phyloP scores from a whole-genome alignment of 1,140 invertebrate species.

The Ceratina calcarata region DNA sequence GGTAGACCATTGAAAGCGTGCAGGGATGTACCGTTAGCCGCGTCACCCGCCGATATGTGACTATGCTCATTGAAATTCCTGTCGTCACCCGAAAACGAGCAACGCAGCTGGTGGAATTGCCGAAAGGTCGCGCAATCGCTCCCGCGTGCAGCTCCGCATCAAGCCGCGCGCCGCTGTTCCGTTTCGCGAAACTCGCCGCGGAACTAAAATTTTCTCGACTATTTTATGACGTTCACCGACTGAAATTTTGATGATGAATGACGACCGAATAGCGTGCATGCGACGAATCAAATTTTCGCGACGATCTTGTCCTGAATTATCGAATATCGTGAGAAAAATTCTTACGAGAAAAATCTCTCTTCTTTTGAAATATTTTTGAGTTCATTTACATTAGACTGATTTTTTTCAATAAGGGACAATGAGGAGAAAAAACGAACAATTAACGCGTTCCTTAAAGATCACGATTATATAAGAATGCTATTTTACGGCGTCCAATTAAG shows the following conservation, averaged over 20 bases:
- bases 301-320: background rate
- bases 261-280: no score
- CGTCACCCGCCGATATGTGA: constrained; percentile 48
- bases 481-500: background rate
- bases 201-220: constrained; percentile 15
- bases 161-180: no score
- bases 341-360: no score
- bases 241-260: constrained; percentile 3
- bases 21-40: constrained; percentile 66
- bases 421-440: background rate
- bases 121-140: constrained; percentile 54
- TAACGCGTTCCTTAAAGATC: constrained; percentile 3
- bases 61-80: constrained; percentile 59
- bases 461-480: constrained; percentile 7
- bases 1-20: constrained; percentile 66
- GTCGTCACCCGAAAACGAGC: constrained; percentile 56
- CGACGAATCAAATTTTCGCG: background rate
- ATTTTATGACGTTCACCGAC: constrained; percentile 22
- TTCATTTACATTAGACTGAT: no score
- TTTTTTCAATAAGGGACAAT: no score
- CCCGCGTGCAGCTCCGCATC: no score
- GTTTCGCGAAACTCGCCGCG: constrained; percentile 31
- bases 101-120: constrained; percentile 45
- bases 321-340: no score
- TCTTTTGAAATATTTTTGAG: no score